phyloP scores from a whole-genome alignment of 1,140 invertebrate genomes.

The Micrasema longulum region DNA sequence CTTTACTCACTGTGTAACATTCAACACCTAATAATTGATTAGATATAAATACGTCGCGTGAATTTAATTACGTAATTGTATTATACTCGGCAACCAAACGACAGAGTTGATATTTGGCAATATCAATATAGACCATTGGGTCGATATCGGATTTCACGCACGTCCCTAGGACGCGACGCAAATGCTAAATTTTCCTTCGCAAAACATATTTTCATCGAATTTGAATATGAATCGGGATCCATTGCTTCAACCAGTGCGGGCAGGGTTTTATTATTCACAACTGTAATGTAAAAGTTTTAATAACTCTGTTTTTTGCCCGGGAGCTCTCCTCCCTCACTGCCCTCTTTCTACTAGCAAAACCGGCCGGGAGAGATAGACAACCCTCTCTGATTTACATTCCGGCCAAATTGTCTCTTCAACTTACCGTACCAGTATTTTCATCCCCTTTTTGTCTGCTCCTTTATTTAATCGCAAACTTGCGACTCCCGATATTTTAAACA shows the following conservation, averaged over 20 bases:
- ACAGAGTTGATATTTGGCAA: constrained; percentile 35
- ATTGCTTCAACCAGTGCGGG: constrained; percentile 39
- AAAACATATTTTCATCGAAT: constrained; percentile 52
- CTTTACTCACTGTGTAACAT: no score
- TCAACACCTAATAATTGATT: no score
- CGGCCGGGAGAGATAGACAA: constrained; percentile 18
- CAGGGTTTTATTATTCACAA: constrained; percentile 54
- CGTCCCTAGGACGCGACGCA: constrained; percentile 24
- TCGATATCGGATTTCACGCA: constrained; percentile 40
- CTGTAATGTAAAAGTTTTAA: constrained; percentile 56
- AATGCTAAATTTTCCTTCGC: constrained; percentile 37
- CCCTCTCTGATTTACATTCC: constrained; percentile 48
- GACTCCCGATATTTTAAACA: constrained; percentile 29
- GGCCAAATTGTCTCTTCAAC: constrained; percentile 46
- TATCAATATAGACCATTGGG: constrained; percentile 35
- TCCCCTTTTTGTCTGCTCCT: constrained; percentile 37
- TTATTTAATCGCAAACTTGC: constrained; percentile 44
- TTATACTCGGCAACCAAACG: constrained; percentile 11
- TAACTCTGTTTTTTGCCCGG: constrained; percentile 54
- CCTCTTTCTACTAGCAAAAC: not conserved
- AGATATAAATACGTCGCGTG: no score
- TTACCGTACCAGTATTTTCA: constrained; percentile 40
- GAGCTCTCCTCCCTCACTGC: constrained; percentile 11
- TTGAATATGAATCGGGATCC: constrained; percentile 53
- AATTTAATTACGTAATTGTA: no score